A percentile compares a stretch with the other conserved stretches of the same genome.
Evolutionary conservation across 1,140 invertebrate species (phyloP).

Genomic region (Dreissena rostriformis): DNA sequence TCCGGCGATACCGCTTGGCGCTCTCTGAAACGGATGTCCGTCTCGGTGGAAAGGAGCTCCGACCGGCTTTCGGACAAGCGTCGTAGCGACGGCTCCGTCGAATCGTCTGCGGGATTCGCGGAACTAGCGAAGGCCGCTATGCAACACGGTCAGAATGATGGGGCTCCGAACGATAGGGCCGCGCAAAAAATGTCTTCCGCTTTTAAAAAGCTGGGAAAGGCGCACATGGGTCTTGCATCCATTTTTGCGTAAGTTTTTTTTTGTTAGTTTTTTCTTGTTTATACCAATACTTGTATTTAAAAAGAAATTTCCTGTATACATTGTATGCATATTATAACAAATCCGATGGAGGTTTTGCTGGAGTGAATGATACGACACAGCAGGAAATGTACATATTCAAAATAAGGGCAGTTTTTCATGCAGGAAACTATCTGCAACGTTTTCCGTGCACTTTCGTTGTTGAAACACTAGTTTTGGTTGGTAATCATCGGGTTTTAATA

Average conservation of each 20-base stretch:
- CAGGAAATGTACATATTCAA: too few relatives aligned
- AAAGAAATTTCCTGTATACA: too few relatives aligned
- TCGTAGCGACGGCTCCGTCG: constrained; percentile 13
- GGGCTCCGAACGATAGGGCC: neutral
- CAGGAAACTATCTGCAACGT: too few relatives aligned
- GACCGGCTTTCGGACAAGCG: constrained; percentile 15
- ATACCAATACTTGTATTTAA: too few relatives aligned
- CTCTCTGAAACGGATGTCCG: constrained; percentile 38
- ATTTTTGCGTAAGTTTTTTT: constrained; percentile 28
- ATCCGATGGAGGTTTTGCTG: too few relatives aligned
- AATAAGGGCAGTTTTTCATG: too few relatives aligned
- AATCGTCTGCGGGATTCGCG: neutral
- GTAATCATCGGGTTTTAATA: too few relatives aligned
- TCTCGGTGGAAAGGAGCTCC: constrained; percentile 13
- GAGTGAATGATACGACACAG: too few relatives aligned
- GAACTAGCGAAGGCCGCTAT: neutral
- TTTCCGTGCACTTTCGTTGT: too few relatives aligned
- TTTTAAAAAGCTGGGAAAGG: constrained; percentile 47
- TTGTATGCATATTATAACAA: too few relatives aligned
- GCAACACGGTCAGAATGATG: neutral
- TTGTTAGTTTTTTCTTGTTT: too few relatives aligned
- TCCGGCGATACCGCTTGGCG: constrained; percentile 3
- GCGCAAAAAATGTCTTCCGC: constrained; percentile 40
- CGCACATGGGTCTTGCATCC: constrained; percentile 45
- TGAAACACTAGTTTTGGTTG: too few relatives aligned